Conservation (phyloP, 2,888 invertebrate species). For the Apotomis capreana region DNA sequence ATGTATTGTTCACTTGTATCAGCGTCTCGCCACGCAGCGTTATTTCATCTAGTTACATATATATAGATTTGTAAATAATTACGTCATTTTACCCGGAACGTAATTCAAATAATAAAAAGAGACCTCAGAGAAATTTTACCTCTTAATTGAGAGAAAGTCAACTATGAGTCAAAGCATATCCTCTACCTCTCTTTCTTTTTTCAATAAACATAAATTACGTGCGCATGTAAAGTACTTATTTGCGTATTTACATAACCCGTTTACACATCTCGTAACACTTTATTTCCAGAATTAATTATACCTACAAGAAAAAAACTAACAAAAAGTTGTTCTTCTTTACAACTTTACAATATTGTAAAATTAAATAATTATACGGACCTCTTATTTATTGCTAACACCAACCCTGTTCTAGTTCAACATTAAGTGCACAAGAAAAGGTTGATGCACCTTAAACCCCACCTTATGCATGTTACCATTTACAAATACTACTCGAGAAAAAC, state of each 20-base stretch:
- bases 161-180: slow-evolving; percentile 63
- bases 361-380: not conserved
- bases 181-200: slow-evolving; percentile 54
- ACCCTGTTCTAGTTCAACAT: slow-evolving; percentile 7
- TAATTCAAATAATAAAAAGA: slow-evolving; percentile 21
- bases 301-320: too few species aligned
- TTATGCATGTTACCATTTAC: slow-evolving; percentile 20
- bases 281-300: too few species aligned
- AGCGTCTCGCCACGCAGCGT: too few species aligned
- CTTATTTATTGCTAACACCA: not conserved
- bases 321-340: too few species aligned
- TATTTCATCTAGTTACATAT: too few species aligned
- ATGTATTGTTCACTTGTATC: too few species aligned
- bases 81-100: not conserved
- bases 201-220: slow-evolving; percentile 58
- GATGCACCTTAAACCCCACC: slow-evolving; percentile 16
- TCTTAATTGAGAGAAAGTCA: slow-evolving; percentile 72
- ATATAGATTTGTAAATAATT: too few species aligned
- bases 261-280: too few species aligned
- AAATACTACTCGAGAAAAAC: slow-evolving; percentile 31
- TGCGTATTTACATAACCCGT: too few species aligned
- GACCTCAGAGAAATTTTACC: slow-evolving; percentile 45
- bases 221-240: slow-evolving; percentile 22
- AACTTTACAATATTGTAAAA: too few species aligned
- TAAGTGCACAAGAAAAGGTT: not conserved